Conservation (phyloP, 2,888 invertebrate species). For the Syritta pipiens region DNA sequence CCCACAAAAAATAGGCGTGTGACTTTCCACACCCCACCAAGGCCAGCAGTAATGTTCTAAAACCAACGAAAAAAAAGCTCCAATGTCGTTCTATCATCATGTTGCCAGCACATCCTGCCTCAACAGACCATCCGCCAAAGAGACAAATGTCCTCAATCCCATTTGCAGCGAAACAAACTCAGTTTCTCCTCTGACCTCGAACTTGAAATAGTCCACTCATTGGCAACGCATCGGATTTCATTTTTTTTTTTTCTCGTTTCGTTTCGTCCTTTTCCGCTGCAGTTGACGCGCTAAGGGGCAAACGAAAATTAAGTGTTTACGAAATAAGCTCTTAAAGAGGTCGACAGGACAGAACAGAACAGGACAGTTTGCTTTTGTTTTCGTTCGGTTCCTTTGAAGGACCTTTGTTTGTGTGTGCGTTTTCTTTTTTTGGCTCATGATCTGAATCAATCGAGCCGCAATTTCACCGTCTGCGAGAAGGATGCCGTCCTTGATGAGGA, state of each 20-base stretch:
- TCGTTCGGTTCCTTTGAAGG: too few relatives aligned
- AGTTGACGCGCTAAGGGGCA: background rate
- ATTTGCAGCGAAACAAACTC: background rate
- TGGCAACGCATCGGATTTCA: background rate
- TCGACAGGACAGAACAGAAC: background rate
- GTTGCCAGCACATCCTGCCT: background rate
- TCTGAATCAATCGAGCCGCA: slow-evolving; percentile 1
- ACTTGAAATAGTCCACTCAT: background rate
- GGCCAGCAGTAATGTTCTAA: too few relatives aligned
- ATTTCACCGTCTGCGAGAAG: too few relatives aligned
- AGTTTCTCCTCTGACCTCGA: background rate
- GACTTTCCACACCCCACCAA: too few relatives aligned
- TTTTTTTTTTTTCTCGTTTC: background rate
- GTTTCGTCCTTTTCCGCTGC: background rate
- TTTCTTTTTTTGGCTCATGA: background rate
- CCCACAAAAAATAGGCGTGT: background rate
- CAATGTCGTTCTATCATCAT: too few relatives aligned
- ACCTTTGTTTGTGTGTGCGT: background rate
- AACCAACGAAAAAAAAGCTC: too few relatives aligned
- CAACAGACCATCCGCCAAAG: too few relatives aligned
- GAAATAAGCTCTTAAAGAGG: background rate
- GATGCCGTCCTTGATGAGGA: background rate
- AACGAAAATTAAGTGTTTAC: background rate
- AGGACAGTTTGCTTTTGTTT: too few relatives aligned
- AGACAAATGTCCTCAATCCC: background rate